Evolutionary conservation across 2,113 vertebrate genomes (phyloP), one percentile per base, ranked within the genome.

Genomic region (Chrysemys picta): DNA sequence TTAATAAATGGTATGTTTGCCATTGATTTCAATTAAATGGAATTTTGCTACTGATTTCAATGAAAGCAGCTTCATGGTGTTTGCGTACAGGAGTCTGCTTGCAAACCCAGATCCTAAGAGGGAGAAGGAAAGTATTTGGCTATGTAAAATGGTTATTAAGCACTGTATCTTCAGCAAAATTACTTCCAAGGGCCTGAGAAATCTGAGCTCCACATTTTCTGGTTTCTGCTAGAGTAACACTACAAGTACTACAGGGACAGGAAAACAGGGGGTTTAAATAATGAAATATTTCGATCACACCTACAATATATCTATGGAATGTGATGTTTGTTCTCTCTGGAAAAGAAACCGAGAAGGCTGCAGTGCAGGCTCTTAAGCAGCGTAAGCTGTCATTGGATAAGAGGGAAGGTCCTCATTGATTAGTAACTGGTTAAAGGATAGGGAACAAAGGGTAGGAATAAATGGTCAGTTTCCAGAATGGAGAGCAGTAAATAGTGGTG

Each of bases 141-240:
- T 72, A 1, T 2, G 21, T 27, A 69, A 42, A 4, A 12, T 9
- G 0, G 0, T 57, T 65, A 88, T n/a, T 52, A 11, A 79, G 80
- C 4, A 11, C 0, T 10, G 10, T 2, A 4, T 45, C 80, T 88
- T 42, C n/a, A 72, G n/a, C 65, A 84, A 14, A 42, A 82, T 25
- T 45, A 52, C 17, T 85, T 79, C 35, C 59, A 78, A 87, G 87
- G 89, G 14, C 9, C 7, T 0, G 27, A 83, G 45, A 72, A 87
- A 29, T 4, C 19, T 14, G 75, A 49, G 4, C 4, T 2, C 52
- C 50, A 2, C 24, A 62, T 16, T 38, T 72, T 10, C 65, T 52
- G 21, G n/a, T 38, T 85, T 62, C 72, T 76, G 54, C 42, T 75
- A 76, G 31, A 21, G 49, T 50, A 42, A 10, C 42, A 69, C 59